phyloP scores from a whole-genome alignment of 23 tunicate species.

The Trididemnum miniatum region DNA sequence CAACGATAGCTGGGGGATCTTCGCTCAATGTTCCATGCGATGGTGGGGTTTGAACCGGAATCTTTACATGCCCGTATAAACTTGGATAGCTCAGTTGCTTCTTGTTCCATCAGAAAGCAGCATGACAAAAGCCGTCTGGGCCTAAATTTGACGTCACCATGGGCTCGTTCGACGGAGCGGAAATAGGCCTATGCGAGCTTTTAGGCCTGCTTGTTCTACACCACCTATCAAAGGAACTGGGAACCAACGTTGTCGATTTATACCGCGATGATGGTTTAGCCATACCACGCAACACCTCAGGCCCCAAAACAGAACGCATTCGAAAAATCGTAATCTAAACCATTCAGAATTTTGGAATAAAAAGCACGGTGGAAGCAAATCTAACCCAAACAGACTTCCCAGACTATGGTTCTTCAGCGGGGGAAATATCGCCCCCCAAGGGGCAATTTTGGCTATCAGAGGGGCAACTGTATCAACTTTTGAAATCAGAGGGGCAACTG shows the following conservation, averaged over 20 bases:
- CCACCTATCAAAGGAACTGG: neutral
- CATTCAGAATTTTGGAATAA: neutral
- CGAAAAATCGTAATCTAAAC: neutral
- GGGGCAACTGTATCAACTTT: too few species aligned
- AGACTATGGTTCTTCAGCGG: too few species aligned
- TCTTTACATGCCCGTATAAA: too few species aligned
- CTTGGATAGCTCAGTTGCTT: too few species aligned
- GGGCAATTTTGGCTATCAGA: too few species aligned
- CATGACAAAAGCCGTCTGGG: too few species aligned
- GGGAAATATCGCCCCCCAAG: too few species aligned
- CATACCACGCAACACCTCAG: neutral
- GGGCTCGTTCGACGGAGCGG: neutral
- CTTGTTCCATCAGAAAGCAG: too few species aligned
- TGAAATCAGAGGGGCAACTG: too few species aligned
- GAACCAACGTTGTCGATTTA: neutral
- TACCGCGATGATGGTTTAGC: constrained; percentile 6
- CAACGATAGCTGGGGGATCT: too few species aligned
- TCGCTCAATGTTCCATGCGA: too few species aligned
- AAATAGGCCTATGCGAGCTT: neutral
- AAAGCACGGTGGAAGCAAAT: neutral
- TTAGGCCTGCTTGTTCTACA: neutral
- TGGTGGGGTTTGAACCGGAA: too few species aligned
- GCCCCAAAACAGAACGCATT: neutral
- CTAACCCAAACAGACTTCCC: neutral
- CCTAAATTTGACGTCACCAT: neutral